phyloP scores from a whole-genome alignment of 2,888 invertebrate species.

The Dynastes maya region DNA sequence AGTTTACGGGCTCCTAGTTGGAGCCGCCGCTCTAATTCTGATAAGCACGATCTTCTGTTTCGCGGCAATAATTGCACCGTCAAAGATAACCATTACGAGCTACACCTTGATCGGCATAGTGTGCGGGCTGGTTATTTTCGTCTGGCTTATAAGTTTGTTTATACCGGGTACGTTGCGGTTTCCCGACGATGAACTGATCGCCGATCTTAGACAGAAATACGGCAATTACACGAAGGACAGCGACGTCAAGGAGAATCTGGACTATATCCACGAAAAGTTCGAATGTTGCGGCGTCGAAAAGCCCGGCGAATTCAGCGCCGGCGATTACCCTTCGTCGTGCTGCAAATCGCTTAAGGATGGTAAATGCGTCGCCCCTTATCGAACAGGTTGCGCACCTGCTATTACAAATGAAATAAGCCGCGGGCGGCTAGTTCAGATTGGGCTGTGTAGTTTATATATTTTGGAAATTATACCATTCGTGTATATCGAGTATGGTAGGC shows the following conservation, averaged over 20 bases:
- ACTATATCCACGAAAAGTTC: neutral
- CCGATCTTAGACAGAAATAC: neutral
- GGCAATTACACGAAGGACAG: neutral
- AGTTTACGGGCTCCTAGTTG: neutral
- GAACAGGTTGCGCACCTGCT: neutral
- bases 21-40: neutral
- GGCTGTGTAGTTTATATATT: neutral
- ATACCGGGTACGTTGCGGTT: neutral
- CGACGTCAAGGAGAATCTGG: neutral
- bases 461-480: neutral
- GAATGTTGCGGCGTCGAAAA: neutral
- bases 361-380: neutral
- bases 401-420: neutral
- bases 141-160: neutral
- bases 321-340: neutral
- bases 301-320: neutral
- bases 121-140: neutral
- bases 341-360: neutral
- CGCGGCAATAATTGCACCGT: neutral
- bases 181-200: neutral
- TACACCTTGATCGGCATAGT: neutral
- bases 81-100: neutral
- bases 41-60: neutral
- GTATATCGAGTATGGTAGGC: neutral
- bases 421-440: neutral